A percentile compares a stretch with the other conserved stretches of the same genome.
phyloP scores from a whole-genome alignment of 2,113 vertebrate species.

The Rhinolophus sinicus region DNA sequence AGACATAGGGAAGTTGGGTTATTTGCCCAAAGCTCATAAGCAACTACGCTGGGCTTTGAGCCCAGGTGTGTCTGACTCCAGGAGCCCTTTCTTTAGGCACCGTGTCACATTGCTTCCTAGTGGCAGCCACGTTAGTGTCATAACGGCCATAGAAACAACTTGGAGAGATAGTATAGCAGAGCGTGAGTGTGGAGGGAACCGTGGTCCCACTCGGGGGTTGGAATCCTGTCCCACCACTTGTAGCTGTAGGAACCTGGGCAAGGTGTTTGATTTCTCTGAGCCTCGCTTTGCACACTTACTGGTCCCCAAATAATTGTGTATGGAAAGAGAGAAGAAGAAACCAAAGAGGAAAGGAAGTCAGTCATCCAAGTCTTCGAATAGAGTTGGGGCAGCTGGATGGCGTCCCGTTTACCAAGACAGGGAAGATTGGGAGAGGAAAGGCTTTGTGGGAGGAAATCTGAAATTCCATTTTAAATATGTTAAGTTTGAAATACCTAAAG shows the following conservation, averaged over 20 bases:
- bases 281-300: background rate
- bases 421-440: background rate
- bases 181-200: accelerated
- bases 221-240: background rate
- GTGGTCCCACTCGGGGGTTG: too few relatives aligned
- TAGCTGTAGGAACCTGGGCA: background rate
- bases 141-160: accelerated
- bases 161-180: too few relatives aligned
- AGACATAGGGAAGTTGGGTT: background rate
- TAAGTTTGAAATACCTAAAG: background rate
- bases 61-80: background rate
- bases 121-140: accelerated
- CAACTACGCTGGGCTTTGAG: background rate
- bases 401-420: background rate
- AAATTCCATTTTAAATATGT: background rate
- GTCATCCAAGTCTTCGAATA: background rate
- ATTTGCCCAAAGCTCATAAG: background rate
- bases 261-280: background rate
- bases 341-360: background rate
- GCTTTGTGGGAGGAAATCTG: background rate
- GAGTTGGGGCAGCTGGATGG: background rate
- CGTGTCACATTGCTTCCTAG: background rate
- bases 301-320: background rate
- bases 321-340: conserved; percentile 1
- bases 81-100: background rate